A percentile compares a stretch with the other conserved stretches of the same genome.
Conservation (phyloP, 2,888 invertebrate species). For the Dasypolia templi region DNA sequence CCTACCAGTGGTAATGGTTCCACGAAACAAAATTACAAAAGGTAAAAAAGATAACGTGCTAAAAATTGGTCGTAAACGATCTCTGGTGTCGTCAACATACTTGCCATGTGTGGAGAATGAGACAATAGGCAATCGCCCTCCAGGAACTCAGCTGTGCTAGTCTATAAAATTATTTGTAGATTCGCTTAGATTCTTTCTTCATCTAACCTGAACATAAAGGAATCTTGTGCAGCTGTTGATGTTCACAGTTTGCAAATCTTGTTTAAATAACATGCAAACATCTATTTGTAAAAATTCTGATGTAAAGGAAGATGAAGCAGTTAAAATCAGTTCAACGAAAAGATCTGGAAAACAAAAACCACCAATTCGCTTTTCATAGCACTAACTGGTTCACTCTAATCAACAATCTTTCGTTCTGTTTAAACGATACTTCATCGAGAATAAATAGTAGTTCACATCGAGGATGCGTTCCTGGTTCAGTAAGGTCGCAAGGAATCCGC, state of each 20-base stretch:
- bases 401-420: not conserved
- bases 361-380: not conserved
- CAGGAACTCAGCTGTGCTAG: not conserved
- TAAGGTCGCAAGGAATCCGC: conserved; percentile 76
- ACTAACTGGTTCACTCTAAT: not conserved
- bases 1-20: conserved; percentile 80
- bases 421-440: conserved; percentile 65
- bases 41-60: conserved; percentile 54
- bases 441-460: conserved; percentile 62
- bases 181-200: not conserved
- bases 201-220: not conserved
- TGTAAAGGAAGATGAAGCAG: not conserved
- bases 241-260: not conserved
- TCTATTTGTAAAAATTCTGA: not conserved
- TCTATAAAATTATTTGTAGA: conserved; percentile 3
- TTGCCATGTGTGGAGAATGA: not conserved
- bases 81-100: conserved; percentile 33
- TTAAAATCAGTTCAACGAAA: not conserved
- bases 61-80: conserved; percentile 73
- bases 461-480: conserved; percentile 54
- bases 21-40: conserved; percentile 52
- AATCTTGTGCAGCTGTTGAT: not conserved
- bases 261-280: not conserved
- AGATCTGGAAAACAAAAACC: not conserved
- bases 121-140: conserved; percentile 9